Conservation (phyloP, 2,797 vertebrate species). For the Acridotheres tristis region DNA sequence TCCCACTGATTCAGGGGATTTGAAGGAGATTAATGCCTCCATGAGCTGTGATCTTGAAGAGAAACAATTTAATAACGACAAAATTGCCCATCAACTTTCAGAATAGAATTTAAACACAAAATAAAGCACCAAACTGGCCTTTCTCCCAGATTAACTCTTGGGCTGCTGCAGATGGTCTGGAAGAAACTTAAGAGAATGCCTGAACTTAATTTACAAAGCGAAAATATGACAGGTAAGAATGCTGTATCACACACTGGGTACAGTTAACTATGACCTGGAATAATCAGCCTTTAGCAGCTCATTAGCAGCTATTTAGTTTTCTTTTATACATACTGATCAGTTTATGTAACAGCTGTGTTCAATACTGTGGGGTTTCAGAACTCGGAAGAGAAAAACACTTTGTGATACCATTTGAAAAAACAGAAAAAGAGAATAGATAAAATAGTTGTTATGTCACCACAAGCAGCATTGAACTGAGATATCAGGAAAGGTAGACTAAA, state of each 20-base stretch:
- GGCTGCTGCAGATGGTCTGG: background rate
- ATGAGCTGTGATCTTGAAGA: background rate
- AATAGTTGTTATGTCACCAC: background rate
- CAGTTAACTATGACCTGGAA: background rate
- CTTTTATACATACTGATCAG: conserved; percentile 18
- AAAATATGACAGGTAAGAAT: background rate
- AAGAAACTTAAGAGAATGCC: background rate
- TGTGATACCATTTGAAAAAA: background rate
- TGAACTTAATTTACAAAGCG: background rate
- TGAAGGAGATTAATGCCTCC: background rate
- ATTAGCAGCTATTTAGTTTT: conserved; percentile 33
- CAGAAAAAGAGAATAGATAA: background rate
- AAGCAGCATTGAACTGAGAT: background rate
- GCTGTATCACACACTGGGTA: background rate
- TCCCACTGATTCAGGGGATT: background rate
- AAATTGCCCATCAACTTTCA: background rate
- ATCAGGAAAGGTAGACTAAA: background rate
- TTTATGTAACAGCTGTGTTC: background rate
- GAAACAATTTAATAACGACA: background rate
- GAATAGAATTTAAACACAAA: background rate
- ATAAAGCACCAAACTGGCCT: background rate
- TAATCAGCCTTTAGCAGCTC: conserved; percentile 49
- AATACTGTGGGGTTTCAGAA: background rate
- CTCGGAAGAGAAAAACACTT: background rate
- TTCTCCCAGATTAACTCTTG: background rate